Conservation (phyloP, 2,113 vertebrate genomes). For the Lophotis ruficrista region DNA sequence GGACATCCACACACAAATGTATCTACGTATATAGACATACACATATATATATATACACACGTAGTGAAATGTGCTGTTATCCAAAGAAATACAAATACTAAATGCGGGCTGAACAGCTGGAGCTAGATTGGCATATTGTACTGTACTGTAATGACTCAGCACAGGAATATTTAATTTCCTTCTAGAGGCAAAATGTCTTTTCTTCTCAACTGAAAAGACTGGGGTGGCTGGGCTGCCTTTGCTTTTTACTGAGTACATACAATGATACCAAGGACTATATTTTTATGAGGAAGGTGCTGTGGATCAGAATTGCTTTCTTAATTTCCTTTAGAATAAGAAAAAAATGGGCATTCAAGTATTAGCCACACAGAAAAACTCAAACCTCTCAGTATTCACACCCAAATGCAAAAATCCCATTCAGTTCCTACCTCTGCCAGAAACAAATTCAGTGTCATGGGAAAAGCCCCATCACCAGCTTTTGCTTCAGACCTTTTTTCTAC, state of each 20-base stretch:
- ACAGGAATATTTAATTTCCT: background rate
- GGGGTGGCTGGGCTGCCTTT: background rate
- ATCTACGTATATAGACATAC: background rate
- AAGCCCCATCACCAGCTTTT: background rate
- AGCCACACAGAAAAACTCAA: background rate
- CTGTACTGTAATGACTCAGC: background rate
- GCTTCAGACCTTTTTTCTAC: background rate
- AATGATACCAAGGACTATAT: background rate
- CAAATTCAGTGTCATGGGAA: background rate
- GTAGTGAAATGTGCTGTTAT: background rate
- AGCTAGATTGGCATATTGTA: background rate
- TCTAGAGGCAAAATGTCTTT: background rate
- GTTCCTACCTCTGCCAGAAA: background rate
- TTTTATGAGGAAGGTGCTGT: background rate
- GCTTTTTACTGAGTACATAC: background rate
- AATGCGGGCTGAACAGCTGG: background rate
- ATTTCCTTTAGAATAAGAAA: background rate
- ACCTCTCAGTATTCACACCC: background rate
- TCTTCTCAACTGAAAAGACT: background rate
- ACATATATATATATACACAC: background rate
- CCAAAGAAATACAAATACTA: background rate
- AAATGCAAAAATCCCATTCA: background rate
- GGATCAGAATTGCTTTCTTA: background rate
- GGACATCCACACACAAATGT: background rate
- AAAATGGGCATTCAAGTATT: background rate